Percentiles rank a stretch among this genome's conserved stretches.
Conservation (phyloP, 2,113 vertebrate species). For the Varanus salvator region DNA sequence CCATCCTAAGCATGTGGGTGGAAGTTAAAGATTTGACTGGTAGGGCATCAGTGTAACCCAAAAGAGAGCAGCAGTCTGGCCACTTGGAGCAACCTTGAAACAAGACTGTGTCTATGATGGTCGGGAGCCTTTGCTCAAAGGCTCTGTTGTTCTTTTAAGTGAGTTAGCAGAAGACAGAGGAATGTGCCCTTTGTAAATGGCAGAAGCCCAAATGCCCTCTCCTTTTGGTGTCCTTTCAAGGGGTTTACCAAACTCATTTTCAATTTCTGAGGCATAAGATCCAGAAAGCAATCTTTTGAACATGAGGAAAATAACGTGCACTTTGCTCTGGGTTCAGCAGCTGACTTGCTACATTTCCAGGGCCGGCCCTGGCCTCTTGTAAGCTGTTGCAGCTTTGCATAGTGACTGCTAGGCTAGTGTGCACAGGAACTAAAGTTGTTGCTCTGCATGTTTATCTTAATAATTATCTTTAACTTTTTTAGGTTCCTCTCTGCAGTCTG, state of each 20-base stretch:
- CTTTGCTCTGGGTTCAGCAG: background rate
- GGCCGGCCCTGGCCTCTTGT: background rate
- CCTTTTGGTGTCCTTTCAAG: background rate
- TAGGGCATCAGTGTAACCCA: background rate
- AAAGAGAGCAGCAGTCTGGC: background rate
- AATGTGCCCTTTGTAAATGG: background rate
- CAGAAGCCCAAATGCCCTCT: background rate
- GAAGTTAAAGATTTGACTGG: background rate
- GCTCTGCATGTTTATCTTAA: background rate
- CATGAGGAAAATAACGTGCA: background rate
- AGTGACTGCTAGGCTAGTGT: background rate
- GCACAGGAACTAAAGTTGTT: background rate
- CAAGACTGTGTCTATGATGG: background rate
- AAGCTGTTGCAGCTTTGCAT: background rate
- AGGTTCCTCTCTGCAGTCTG: conserved; percentile 90
- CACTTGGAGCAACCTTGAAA: background rate
- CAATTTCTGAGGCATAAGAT: background rate
- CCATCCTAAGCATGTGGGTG: background rate
- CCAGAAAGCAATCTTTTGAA: background rate
- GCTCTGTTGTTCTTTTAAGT: background rate
- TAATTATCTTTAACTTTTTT: conserved; percentile 23
- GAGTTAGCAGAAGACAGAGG: background rate
- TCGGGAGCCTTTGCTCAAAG: background rate
- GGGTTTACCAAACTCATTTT: background rate
- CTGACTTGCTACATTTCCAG: background rate